Conservation (phyloP, 2,797 vertebrate species). For the Sebastes minor region DNA sequence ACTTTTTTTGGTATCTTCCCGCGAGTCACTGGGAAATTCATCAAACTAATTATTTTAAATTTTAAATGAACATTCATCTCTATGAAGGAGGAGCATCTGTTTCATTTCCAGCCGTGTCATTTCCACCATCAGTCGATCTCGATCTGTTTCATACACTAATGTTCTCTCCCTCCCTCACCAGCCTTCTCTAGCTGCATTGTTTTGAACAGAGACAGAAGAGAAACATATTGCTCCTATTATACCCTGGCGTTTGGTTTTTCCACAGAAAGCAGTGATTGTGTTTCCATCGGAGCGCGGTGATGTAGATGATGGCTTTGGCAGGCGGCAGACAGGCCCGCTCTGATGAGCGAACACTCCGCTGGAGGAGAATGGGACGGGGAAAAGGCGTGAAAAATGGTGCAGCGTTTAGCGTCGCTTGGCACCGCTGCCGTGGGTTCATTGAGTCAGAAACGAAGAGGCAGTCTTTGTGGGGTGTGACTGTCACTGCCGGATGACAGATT, state of each 20-base stretch:
- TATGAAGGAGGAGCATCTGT: neutral
- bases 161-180: neutral
- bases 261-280: conserved; percentile 60
- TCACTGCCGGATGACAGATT: conserved; percentile 56
- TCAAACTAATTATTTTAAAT: neutral
- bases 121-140: neutral
- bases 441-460: conserved; percentile 63
- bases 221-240: conserved; percentile 66
- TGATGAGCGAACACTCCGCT: conserved; percentile 54
- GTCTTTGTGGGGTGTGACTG: conserved; percentile 59
- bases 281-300: conserved; percentile 61
- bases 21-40: neutral
- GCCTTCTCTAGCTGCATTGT: conserved; percentile 7
- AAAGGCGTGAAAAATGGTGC: conserved; percentile 58
- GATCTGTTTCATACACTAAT: conserved; percentile 7
- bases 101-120: neutral
- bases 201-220: conserved; percentile 32
- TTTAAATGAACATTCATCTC: neutral
- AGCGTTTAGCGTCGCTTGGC: conserved; percentile 62
- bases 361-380: conserved; percentile 40
- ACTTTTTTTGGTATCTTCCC: neutral
- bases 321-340: conserved; percentile 50
- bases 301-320: conserved; percentile 70
- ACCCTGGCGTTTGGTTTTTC: conserved; percentile 52
- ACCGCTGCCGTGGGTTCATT: conserved; percentile 59